phyloP scores from a whole-genome alignment of 1,140 invertebrate genomes.

The Anagrus nilaparvatae region DNA sequence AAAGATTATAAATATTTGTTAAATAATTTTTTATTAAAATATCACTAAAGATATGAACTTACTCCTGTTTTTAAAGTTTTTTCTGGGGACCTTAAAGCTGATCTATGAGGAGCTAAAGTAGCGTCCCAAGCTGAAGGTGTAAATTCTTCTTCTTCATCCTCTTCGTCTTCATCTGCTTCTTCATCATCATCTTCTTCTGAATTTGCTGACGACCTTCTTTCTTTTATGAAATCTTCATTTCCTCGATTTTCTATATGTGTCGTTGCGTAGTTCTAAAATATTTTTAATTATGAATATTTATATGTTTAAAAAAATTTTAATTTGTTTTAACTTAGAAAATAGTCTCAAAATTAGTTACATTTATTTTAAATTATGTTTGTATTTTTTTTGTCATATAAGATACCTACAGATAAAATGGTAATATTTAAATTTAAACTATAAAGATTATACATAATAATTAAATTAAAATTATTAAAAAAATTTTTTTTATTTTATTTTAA shows the following conservation, averaged over 20 bases:
- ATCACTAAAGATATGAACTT: slow-evolving; percentile 13
- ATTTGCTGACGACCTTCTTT: slow-evolving; percentile 13
- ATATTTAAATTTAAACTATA: too few species aligned
- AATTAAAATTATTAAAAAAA: too few species aligned
- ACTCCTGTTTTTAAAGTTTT: slow-evolving; percentile 38
- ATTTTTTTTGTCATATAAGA: too few species aligned
- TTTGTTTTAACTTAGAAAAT: slow-evolving; percentile 10
- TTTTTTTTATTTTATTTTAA: too few species aligned
- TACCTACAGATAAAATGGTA: too few species aligned
- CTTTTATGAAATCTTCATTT: slow-evolving; percentile 15
- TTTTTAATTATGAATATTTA: too few species aligned
- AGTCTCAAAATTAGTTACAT: too few species aligned
- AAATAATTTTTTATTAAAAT: background rate
- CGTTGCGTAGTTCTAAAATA: slow-evolving; percentile 27
- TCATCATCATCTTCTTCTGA: slow-evolving; percentile 26
- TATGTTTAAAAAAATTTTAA: too few species aligned
- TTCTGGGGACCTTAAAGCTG: slow-evolving; percentile 44
- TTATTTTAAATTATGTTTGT: too few species aligned
- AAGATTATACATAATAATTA: too few species aligned
- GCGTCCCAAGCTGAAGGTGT: slow-evolving; percentile 49
- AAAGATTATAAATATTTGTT: background rate
- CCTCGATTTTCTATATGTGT: slow-evolving; percentile 22
- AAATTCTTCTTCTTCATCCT: slow-evolving; percentile 44
- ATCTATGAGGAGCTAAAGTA: slow-evolving; percentile 44
- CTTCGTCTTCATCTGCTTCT: slow-evolving; percentile 27